These are phyloP conservation scores for Cariama cristata DNA, from an alignment of 2,113 vertebrate species.

Conservation along the genomic window DNA sequence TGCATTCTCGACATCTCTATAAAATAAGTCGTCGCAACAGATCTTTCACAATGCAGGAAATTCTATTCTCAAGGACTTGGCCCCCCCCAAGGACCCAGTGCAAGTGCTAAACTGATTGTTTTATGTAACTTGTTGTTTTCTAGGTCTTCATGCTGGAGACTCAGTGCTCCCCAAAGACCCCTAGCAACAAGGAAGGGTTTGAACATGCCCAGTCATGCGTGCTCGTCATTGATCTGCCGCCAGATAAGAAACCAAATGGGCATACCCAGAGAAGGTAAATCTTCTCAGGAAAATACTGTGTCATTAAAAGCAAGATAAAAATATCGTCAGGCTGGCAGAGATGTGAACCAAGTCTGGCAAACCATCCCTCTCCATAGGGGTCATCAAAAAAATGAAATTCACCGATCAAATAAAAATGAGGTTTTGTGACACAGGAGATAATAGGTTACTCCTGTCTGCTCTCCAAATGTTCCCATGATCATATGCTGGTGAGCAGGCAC, in stretches of 20 bases:
- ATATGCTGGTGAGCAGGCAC: background rate
- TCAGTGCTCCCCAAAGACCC: slow-evolving; percentile 95
- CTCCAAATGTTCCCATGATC: background rate
- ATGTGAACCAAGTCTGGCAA: background rate
- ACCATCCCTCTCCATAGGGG: background rate
- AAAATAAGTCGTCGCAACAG: background rate
- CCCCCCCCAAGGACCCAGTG: rapidly evolving
- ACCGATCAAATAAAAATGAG: background rate
- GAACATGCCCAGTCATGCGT: slow-evolving; percentile 97
- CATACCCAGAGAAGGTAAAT: slow-evolving; percentile 91
- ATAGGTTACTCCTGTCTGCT: background rate
- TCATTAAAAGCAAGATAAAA: background rate
- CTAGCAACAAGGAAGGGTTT: slow-evolving; percentile 94
- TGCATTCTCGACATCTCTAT: background rate
- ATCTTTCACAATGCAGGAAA: background rate
- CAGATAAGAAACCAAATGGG: slow-evolving; percentile 89
- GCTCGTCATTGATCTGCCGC: slow-evolving; percentile 93
- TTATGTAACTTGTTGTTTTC: background rate
- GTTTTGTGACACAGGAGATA: background rate
- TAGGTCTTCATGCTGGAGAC: slow-evolving; percentile 98
- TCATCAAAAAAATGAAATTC: background rate
- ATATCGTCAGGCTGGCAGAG: background rate
- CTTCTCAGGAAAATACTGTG: background rate
- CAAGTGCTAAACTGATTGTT: background rate
- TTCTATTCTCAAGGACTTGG: background rate